A percentile compares a stretch with the other conserved stretches of the same genome.
phyloP scores from a whole-genome alignment of 2,888 invertebrate genomes.

The Chymomyza caudatula region DNA sequence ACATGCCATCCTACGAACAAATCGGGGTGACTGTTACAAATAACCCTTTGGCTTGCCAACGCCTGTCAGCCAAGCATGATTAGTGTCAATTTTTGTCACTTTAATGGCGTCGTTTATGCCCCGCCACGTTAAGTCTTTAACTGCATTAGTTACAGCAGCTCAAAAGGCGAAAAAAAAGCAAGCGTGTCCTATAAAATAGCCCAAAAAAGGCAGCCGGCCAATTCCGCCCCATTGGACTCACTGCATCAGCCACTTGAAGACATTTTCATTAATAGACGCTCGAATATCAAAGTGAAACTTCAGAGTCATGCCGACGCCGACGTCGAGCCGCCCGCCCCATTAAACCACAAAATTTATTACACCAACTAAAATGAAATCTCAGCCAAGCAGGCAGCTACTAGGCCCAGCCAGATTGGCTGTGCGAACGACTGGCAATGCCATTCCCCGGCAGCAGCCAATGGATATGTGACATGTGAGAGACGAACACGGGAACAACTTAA shows the following conservation, averaged over 20 bases:
- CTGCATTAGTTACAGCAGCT: not conserved
- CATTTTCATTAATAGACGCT: constrained; percentile 69
- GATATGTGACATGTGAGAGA: not conserved
- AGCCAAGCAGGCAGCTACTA: constrained; percentile 37
- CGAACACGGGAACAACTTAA: constrained; percentile 68
- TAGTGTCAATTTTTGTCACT: constrained; percentile 70
- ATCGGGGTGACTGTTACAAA: constrained; percentile 41
- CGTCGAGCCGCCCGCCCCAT: constrained; percentile 71
- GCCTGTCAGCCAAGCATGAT: constrained; percentile 59
- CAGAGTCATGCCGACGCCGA: constrained; percentile 59
- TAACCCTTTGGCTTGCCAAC: constrained; percentile 36
- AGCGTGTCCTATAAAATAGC: constrained; percentile 59
- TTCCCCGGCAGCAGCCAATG: constrained; percentile 43
- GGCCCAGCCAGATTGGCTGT: constrained; percentile 1
- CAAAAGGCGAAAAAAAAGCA: constrained; percentile 50
- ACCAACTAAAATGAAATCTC: constrained; percentile 73
- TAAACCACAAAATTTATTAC: constrained; percentile 78
- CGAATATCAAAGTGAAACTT: constrained; percentile 69
- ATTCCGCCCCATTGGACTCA: not conserved
- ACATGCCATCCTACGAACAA: constrained; percentile 34
- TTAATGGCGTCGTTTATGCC: constrained; percentile 60
- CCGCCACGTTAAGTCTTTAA: constrained; percentile 21
- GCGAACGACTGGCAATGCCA: constrained; percentile 41
- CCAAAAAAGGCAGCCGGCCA: constrained; percentile 41
- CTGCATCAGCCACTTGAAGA: constrained; percentile 32